These are phyloP conservation scores for Coreius guichenoti DNA, from an alignment of 2,797 vertebrate species.

Conservation along the genomic window DNA sequence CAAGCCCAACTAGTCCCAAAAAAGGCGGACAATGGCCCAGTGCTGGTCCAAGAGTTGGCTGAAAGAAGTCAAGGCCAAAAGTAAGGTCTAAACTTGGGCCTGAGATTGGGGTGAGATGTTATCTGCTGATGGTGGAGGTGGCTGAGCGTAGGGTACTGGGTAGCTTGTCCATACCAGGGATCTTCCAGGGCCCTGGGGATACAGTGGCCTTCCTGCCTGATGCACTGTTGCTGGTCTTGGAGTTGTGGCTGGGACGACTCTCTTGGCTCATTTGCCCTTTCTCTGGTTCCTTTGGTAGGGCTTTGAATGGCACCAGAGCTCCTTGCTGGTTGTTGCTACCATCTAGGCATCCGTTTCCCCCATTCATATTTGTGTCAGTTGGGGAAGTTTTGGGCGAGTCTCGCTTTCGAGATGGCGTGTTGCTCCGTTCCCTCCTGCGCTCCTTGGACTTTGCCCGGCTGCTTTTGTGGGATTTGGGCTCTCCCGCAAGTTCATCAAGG, in stretches of 20 bases:
- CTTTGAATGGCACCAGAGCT: constrained; percentile 78
- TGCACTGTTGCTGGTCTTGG: constrained; percentile 72
- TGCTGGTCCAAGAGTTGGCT: not conserved
- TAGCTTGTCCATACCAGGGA: constrained; percentile 95
- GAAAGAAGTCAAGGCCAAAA: constrained; percentile 28
- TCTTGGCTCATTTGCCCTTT: constrained; percentile 74
- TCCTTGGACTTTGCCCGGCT: constrained; percentile 81
- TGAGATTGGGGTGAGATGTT: constrained; percentile 69
- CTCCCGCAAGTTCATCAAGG: constrained; percentile 70
- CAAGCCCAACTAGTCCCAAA: not conserved
- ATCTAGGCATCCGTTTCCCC: constrained; percentile 67
- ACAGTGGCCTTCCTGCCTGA: constrained; percentile 88
- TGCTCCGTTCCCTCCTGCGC: constrained; percentile 73
- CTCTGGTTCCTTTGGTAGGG: constrained; percentile 76
- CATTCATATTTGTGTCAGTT: constrained; percentile 72
- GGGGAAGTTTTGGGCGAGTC: constrained; percentile 74
- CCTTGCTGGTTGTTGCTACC: constrained; percentile 73
- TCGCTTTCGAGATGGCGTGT: constrained; percentile 70
- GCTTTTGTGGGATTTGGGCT: constrained; percentile 77
- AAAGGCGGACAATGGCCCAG: not conserved
- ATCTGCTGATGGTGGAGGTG: constrained; percentile 93
- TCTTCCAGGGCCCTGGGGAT: constrained; percentile 96
- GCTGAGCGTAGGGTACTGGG: constrained; percentile 88
- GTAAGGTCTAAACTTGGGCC: constrained; percentile 4
- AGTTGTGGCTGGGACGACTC: constrained; percentile 76